Base-by-base conservation (phyloP, 2,888 invertebrate species). In the Omphaloscelis lunosa region DNA sequence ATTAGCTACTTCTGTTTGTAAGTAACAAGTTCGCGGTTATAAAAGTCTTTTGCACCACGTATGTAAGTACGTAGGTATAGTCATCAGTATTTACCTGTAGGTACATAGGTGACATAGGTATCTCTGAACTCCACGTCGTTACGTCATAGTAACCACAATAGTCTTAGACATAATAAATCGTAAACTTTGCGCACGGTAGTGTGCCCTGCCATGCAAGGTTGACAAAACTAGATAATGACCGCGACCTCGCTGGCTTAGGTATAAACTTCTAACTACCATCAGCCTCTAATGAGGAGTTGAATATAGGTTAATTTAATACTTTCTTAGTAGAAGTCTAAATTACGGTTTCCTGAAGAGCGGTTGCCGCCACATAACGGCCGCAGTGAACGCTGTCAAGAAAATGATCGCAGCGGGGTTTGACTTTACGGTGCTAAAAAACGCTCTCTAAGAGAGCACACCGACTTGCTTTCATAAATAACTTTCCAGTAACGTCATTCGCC, bases 141-240 rank as follows among this genome's bases (percentile, higher is more conserved):
- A 75, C 77, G 76, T 75, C 77, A 85, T 61, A 51, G 39, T 48
- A 34, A 59, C 69, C 62, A 63, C 81, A 82, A 62, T 51, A 68
- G 77, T 68, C 76, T 56, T 85, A 68, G 85, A 71, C 39, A 53
- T 68, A 34, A 34, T 45, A 61, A 66, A 61, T 70, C 48, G 56
- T 71, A 67, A 59, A 56, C 68, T 53, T 41, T 65, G 70, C 51
- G 66, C 71, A 62, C 34, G 51, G 72, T 15, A 63, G 80, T 34
- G 84, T 11, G n/a, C 17, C 15, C 48, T 6, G 79, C 51, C 66
- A n/a, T n/a, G n/a, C n/a, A 84, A 79, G 83, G 8, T 63, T 61
- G 11, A 48, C 8, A 7, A 73, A 72, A 77, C 71, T 39, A 27
- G 7, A 48, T 58, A 45, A 41, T 39, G 23, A 56, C 17, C 6